These are phyloP conservation scores for Aplysina aerophoba DNA, from an alignment of 37 sponge, comb jelly and placozoan species.

Conservation along the genomic window DNA sequence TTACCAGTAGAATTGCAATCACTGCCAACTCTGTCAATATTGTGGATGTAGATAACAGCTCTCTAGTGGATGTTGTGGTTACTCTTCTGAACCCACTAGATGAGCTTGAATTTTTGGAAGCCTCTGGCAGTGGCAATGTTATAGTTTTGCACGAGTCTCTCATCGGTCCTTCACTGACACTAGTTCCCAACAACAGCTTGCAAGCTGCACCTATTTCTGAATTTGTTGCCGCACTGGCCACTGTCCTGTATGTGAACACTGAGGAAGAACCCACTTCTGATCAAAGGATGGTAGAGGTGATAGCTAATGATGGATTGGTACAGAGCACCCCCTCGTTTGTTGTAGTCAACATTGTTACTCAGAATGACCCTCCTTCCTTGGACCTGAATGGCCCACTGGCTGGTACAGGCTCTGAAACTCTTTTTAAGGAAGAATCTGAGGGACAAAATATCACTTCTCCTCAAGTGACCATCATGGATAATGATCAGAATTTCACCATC, in stretches of 20 bases:
- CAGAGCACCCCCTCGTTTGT: conserved; percentile 34
- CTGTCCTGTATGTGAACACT: conserved; percentile 57
- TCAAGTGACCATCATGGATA: conserved; percentile 61
- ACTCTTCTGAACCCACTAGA: conserved; percentile 41
- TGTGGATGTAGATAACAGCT: conserved; percentile 64
- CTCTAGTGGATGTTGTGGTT: conserved; percentile 30
- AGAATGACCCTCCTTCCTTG: conserved; percentile 71
- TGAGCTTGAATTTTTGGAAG: conserved; percentile 20
- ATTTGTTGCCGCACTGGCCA: conserved; percentile 42
- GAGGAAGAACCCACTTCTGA: conserved; percentile 72
- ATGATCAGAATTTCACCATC: conserved; percentile 43
- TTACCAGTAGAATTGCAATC: neutral
- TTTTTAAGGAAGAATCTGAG: conserved; percentile 64
- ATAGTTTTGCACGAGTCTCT: neutral
- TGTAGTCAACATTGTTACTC: conserved; percentile 21
- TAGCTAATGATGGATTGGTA: conserved; percentile 62
- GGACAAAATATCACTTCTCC: conserved; percentile 61
- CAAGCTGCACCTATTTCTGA: conserved; percentile 16
- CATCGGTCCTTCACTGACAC: neutral
- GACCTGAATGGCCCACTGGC: conserved; percentile 46
- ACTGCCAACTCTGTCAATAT: conserved; percentile 26
- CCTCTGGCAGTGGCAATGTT: neutral
- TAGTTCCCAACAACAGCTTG: neutral
- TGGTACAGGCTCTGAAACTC: conserved; percentile 51
- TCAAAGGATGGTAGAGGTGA: conserved; percentile 25